Evolutionary conservation across 2,113 vertebrate genomes (phyloP).

Genomic region (Alaudala cheleensis): DNA sequence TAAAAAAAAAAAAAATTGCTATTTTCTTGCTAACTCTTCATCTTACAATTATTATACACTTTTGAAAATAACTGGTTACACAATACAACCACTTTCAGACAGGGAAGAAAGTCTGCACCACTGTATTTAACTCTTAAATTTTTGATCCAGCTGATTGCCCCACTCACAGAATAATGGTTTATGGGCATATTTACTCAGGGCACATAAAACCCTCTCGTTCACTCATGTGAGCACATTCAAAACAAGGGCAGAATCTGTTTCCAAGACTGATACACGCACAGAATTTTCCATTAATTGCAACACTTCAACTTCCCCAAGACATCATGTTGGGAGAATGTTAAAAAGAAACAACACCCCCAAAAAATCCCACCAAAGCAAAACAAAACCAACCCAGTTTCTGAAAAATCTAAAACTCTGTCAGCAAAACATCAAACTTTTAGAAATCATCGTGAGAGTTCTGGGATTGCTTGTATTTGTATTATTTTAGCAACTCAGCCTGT

Average conservation of each 20-base stretch:
- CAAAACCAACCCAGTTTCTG: neutral
- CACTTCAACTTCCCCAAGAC: neutral
- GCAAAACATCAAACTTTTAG: neutral
- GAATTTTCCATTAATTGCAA: slow-evolving; percentile 4
- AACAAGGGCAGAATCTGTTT: neutral
- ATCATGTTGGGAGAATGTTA: neutral
- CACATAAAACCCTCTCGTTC: neutral
- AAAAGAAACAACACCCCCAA: rapidly evolving
- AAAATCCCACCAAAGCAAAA: neutral
- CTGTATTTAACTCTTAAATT: neutral
- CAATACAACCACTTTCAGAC: neutral
- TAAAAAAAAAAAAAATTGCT: neutral
- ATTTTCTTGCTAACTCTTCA: neutral
- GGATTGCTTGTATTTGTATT: slow-evolving; percentile 45
- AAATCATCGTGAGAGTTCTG: slow-evolving; percentile 27
- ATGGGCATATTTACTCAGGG: neutral
- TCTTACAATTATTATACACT: neutral
- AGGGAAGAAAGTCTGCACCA: neutral
- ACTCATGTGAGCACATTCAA: neutral
- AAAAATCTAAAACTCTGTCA: neutral
- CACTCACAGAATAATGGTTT: neutral
- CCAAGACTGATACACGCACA: neutral
- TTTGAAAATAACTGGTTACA: neutral
- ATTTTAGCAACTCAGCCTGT: slow-evolving; percentile 48
- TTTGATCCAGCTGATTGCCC: neutral